These are phyloP conservation scores for Cardinalis cardinalis DNA, from an alignment of 2,113 vertebrate genomes.

Conservation along the genomic window DNA sequence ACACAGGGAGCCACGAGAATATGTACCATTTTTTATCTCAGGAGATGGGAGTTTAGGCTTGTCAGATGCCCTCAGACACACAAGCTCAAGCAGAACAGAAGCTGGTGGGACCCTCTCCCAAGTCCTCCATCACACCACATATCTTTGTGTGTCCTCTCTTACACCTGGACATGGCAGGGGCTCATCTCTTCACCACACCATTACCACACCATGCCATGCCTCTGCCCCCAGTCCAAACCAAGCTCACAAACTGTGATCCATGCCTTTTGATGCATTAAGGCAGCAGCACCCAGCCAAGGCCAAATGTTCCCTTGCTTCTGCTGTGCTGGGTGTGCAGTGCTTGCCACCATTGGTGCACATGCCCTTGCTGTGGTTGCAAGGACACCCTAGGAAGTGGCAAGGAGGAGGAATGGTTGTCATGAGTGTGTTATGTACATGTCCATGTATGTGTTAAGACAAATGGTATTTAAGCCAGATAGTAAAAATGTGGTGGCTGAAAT, in stretches of 20 bases:
- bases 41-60: background rate
- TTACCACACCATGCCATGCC: background rate
- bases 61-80: accelerated
- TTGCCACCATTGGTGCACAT: accelerated
- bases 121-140: background rate
- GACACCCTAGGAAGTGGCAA: background rate
- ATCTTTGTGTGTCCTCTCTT: background rate
- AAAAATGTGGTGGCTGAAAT: background rate
- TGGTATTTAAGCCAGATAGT: background rate
- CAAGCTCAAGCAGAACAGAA: background rate
- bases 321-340: background rate
- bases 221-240: no score
- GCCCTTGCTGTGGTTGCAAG: background rate
- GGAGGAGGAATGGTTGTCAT: background rate
- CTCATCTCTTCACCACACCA: background rate
- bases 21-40: accelerated
- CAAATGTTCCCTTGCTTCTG: background rate
- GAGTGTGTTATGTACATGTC: accelerated
- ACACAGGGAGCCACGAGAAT: background rate
- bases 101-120: background rate
- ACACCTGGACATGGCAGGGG: background rate
- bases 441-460: background rate
- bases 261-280: background rate
- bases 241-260: background rate
- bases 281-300: background rate